A percentile compares a stretch with the other conserved stretches of the same genome.
These are phyloP conservation scores for Miopithecus talapoin DNA, from an alignment of 2,797 vertebrate genomes.

Conservation along the genomic window DNA sequence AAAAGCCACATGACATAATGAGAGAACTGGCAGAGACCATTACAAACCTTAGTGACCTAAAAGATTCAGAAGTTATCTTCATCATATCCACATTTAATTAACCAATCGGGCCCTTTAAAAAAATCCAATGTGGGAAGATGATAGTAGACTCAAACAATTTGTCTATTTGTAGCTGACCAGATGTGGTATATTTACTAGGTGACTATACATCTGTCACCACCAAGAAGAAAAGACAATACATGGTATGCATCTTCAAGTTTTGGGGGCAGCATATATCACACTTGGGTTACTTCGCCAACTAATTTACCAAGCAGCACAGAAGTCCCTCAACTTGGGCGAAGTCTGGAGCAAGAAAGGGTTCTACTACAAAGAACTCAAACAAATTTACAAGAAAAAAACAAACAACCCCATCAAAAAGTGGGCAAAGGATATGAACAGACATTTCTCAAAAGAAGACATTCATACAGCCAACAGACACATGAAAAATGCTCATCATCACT, in stretches of 20 bases:
- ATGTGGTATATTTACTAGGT: background rate
- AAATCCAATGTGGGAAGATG: background rate
- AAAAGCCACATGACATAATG: background rate
- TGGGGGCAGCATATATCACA: background rate
- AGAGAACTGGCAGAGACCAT: background rate
- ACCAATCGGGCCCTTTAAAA: background rate
- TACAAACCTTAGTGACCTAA: background rate
- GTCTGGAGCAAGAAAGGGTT: background rate
- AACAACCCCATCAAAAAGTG: too few relatives aligned
- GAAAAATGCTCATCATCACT: too few relatives aligned
- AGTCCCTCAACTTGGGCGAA: background rate
- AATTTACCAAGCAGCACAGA: background rate
- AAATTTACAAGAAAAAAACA: too few relatives aligned
- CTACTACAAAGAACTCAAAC: too few relatives aligned
- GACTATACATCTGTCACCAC: background rate
- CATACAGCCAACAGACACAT: too few relatives aligned
- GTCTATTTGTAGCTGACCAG: background rate
- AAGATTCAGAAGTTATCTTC: background rate
- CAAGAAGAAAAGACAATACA: background rate
- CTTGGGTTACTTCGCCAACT: background rate
- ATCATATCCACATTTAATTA: background rate
- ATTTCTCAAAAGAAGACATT: too few relatives aligned
- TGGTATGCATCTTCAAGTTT: background rate
- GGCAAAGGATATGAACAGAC: too few relatives aligned
- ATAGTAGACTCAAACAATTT: background rate